These are phyloP conservation scores for Silurus aristotelis DNA, from an alignment of 2,797 vertebrate species.

Conservation along the genomic window DNA sequence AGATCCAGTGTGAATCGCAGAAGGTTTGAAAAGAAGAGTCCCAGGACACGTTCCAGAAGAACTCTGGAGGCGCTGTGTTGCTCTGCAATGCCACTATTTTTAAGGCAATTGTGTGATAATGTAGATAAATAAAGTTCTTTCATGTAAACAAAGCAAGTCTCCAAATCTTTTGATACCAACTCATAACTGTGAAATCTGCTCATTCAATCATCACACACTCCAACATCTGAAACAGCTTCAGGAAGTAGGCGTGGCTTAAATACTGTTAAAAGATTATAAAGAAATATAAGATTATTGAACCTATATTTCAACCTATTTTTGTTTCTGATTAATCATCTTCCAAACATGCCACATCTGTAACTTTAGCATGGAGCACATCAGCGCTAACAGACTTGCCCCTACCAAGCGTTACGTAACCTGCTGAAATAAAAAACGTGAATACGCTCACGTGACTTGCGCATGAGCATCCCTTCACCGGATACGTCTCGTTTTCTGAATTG, in stretches of 20 bases:
- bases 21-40: no score
- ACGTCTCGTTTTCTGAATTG: neutral
- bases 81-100: no score
- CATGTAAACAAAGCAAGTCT: no score
- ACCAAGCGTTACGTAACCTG: neutral
- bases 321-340: neutral
- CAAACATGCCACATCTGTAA: neutral
- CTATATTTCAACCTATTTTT: neutral
- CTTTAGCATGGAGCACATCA: neutral
- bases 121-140: no score
- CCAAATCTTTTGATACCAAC: no score
- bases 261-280: neutral
- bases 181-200: neutral
- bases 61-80: no score
- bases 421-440: neutral
- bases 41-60: no score
- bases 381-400: neutral
- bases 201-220: neutral
- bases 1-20: no score
- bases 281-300: neutral
- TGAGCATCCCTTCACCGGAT: neutral
- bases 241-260: neutral
- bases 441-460: neutral
- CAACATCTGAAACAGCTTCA: no score
- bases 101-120: no score